Conservation (phyloP, 1,140 invertebrate species). For the Drosophila setifemur region DNA sequence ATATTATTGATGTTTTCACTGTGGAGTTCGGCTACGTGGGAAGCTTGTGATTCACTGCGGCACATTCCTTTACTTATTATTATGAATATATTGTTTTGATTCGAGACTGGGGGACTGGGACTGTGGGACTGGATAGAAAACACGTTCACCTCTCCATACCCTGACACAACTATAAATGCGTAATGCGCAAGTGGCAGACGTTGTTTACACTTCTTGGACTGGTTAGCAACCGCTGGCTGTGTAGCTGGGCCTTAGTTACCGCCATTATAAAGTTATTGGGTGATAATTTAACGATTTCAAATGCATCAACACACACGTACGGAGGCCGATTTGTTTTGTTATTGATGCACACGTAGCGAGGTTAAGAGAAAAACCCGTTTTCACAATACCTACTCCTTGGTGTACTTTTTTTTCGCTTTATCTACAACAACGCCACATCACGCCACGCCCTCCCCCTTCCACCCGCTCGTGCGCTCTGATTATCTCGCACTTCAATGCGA, state of each 20-base stretch:
- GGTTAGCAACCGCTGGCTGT: conserved; percentile 31
- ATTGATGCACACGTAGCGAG: conserved; percentile 64
- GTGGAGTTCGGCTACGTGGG: neutral
- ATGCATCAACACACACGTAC: conserved; percentile 19
- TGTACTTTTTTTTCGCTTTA: conserved; percentile 9
- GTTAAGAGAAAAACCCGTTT: conserved; percentile 61
- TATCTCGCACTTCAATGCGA: conserved; percentile 28
- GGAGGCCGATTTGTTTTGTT: conserved; percentile 39
- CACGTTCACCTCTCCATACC: conserved; percentile 41
- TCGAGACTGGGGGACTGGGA: neutral
- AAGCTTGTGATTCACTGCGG: conserved; percentile 20
- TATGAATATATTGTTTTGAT: conserved; percentile 24
- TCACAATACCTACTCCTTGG: neutral
- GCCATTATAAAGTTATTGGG: conserved; percentile 18
- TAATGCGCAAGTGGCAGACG: conserved; percentile 28
- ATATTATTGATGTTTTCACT: conserved; percentile 15
- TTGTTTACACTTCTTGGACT: conserved; percentile 34
- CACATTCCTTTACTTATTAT: conserved; percentile 22
- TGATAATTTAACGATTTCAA: conserved; percentile 34
- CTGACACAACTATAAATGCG: conserved; percentile 34
- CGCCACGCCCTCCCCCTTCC: conserved; percentile 28
- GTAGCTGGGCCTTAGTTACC: conserved; percentile 14
- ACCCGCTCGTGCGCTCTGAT: conserved; percentile 27
- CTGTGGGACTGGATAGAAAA: conserved; percentile 10
- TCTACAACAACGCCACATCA: conserved; percentile 11